Percentiles rank a stretch among this genome's conserved stretches.
Evolutionary conservation across 2,888 invertebrate species (phyloP).

Genomic region (Ochropleura leucogaster): DNA sequence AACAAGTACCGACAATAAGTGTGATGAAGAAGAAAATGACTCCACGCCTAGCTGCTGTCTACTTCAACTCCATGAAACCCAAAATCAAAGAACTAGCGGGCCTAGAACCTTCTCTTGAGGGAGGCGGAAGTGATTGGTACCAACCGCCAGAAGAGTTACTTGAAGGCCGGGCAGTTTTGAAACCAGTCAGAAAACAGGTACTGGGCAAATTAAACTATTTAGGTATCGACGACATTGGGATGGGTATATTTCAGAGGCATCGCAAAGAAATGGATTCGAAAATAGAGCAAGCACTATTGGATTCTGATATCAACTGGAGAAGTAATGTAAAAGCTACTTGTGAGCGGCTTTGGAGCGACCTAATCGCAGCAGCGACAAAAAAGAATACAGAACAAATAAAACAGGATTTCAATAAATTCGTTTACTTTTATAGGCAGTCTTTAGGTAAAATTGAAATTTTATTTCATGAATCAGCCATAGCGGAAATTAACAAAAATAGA

Average conservation of each 20-base stretch:
- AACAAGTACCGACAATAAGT: conserved; percentile 84
- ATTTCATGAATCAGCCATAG: conserved; percentile 75
- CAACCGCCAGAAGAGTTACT: conserved; percentile 80
- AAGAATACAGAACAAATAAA: conserved; percentile 76
- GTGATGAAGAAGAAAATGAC: conserved; percentile 82
- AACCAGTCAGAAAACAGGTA: conserved; percentile 76
- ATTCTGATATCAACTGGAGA: conserved; percentile 79
- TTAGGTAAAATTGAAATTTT: conserved; percentile 75
- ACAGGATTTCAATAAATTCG: conserved; percentile 76
- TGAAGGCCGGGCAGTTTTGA: conserved; percentile 77
- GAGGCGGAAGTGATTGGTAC: conserved; percentile 84
- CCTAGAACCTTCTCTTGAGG: conserved; percentile 82
- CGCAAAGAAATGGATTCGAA: conserved; percentile 72
- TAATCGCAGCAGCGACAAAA: conserved; percentile 66
- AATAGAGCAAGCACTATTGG: conserved; percentile 68
- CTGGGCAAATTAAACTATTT: conserved; percentile 76
- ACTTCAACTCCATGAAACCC: conserved; percentile 83
- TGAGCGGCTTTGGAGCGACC: conserved; percentile 70
- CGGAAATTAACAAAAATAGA: conserved; percentile 75
- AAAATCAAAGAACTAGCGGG: conserved; percentile 82
- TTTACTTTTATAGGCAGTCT: conserved; percentile 75
- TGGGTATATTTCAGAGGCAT: conserved; percentile 71
- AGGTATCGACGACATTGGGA: conserved; percentile 77
- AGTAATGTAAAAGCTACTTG: conserved; percentile 67
- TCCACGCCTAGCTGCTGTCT: conserved; percentile 79